Percentiles rank a stretch among this genome's conserved stretches.
These are phyloP conservation scores for Portunus trituberculatus DNA, from an alignment of 1,140 invertebrate species.

Conservation along the genomic window DNA sequence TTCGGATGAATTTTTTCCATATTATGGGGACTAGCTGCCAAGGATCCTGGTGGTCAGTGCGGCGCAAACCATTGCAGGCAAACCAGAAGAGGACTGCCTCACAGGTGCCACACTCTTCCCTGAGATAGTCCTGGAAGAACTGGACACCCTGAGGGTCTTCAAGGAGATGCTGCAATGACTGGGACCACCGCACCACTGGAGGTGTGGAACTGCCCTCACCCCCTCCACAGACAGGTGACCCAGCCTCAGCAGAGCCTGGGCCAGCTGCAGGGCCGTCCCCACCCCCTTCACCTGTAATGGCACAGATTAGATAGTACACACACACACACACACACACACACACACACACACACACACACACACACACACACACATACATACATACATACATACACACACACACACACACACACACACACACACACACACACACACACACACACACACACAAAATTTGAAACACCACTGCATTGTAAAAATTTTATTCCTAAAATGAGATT, in stretches of 20 bases:
- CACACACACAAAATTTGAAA: neutral
- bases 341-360: too few species aligned
- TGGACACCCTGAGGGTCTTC: constrained; percentile 66
- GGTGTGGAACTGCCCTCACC: constrained; percentile 69
- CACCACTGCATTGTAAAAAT: too few species aligned
- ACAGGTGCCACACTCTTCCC: constrained; percentile 65
- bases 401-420: neutral
- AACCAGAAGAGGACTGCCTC: constrained; percentile 68
- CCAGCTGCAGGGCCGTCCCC: constrained; percentile 40
- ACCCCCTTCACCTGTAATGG: constrained; percentile 61
- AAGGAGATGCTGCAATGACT: constrained; percentile 58
- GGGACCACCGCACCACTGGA: constrained; percentile 60
- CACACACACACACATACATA: too few species aligned
- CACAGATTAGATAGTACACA: too few species aligned
- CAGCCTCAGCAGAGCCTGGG: constrained; percentile 54
- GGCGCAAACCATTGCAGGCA: constrained; percentile 67
- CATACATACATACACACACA: too few species aligned
- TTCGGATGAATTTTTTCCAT: constrained; percentile 65
- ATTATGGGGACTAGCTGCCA: constrained; percentile 66
- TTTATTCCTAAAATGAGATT: too few species aligned
- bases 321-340: too few species aligned
- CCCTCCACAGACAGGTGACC: constrained; percentile 63
- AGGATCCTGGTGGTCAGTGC: constrained; percentile 53
- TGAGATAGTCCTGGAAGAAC: constrained; percentile 64
- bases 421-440: constrained; percentile 5